These are phyloP conservation scores for Amblyteles armatorius DNA, from an alignment of 2,888 invertebrate species.

Conservation along the genomic window DNA sequence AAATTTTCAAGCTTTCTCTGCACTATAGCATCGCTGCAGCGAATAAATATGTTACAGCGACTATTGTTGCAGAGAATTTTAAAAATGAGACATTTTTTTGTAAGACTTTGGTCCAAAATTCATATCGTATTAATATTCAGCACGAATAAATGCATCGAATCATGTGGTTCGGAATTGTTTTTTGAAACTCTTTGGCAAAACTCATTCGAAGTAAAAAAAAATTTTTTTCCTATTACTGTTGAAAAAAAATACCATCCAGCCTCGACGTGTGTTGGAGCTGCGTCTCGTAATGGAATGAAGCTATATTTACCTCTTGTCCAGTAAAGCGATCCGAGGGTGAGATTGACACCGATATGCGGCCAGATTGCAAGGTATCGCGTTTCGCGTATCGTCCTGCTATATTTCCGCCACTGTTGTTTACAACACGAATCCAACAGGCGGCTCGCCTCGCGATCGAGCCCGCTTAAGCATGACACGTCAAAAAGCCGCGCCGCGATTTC, in stretches of 20 bases:
- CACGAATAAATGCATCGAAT: background rate
- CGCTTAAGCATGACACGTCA: background rate
- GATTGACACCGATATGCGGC: constrained; percentile 37
- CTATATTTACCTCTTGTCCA: background rate
- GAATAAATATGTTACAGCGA: background rate
- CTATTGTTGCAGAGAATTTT: background rate
- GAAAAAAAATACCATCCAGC: background rate
- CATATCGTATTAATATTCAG: background rate
- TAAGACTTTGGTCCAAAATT: too few species aligned
- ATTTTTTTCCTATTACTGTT: too few species aligned
- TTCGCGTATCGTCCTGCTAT: constrained; percentile 24
- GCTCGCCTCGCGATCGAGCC: background rate
- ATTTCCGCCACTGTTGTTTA: background rate
- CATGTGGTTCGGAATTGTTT: background rate
- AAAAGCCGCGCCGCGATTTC: constrained; percentile 3
- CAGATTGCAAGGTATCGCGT: constrained; percentile 49
- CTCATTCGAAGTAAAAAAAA: background rate
- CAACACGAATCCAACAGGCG: background rate
- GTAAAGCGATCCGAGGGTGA: constrained; percentile 53
- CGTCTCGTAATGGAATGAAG: background rate
- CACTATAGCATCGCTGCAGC: background rate
- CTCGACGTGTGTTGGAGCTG: background rate
- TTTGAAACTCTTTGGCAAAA: background rate
- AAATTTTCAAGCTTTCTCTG: too few species aligned
- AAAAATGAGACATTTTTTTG: background rate